Base-by-base conservation (phyloP, 2,888 invertebrate species). In the Eupithecia exiguata region DNA sequence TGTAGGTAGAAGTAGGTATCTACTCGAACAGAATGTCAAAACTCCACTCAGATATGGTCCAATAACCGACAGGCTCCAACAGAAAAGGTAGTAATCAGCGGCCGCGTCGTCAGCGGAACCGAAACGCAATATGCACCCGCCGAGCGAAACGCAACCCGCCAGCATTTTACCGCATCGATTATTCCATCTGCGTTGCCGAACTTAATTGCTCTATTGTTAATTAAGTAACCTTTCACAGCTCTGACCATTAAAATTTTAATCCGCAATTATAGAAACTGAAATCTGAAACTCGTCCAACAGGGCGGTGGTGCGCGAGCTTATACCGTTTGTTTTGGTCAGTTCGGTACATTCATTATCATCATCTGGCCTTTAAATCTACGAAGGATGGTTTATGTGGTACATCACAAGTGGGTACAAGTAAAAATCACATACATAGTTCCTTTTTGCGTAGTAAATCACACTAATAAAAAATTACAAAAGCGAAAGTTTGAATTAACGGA, bases 131-230 rank as follows among this genome's bases (percentile, higher is more conserved):
- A 93, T 92, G 88, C 86, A 84, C 79, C 86, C 85, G 77, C 82
- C 83, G 85, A 86, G 89, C 89, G 88, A 86, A 90, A 89, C 91
- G 88, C 74, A 70, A 71, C 80, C 81, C 80, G 72, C 70, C 67
- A 78, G 78, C 88, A 90, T 92, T 91, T 92, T 88, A 88, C 86
- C 80, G 83, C 86, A 84, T 75, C 74, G 75, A 75, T 75, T 77
- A 77, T 75, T 80, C 76, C 77, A 86, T 86, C 88, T 89, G 88
- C 90, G 88, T 84, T 86, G 84, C 87, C 84, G 86, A 90, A 91
- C 90, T 93, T 94, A 94, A 94, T 94, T 94, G 92, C 91, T 91
- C 93, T 92, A 94, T 94, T 94, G 94, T 94, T 94, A 93, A 93
- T 94, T 94, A 92, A 91, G 91, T 91, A 90, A 92, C 93, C 90